Base-by-base conservation (phyloP, 2,888 invertebrate genomes). In the Altica lythri region DNA sequence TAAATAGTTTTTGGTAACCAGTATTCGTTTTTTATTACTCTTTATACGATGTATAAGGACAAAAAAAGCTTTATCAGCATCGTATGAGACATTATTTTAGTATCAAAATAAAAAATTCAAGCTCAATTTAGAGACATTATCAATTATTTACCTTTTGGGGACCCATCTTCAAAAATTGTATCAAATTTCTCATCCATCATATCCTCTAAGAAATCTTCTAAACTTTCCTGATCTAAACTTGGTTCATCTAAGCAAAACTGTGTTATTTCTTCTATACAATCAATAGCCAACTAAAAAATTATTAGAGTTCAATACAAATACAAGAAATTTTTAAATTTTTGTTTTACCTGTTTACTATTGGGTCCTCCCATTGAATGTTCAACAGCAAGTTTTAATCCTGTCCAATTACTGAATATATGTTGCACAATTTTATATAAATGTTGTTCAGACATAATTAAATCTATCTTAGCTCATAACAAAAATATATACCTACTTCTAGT, bases 331-430 rank as follows among this genome's bases (percentile, higher is more conserved):
- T 5, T 27, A 27, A 22, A 22, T 22, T 22, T 5, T 22, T 22
- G n/a, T n/a, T n/a, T 59, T 75, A 86, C 87, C 77, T 86, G 81
- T 77, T 83, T 83, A 34, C 86, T 85, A 63, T 85, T 82, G 13
- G 83, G 82, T 14, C 86, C 86, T 22, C 85, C 87, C 85, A 86
- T 85, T 62, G 84, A 85, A 81, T 89, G 86, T 73, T 88, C 86
- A 0, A 88, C 87, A 22, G 87, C 87, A 18, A 88, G 73, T 64
- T 83, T 83, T 18, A 89, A 72, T 3, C 85, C 86, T 12, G 86
- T 85, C 88, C 88, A 89, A 68, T 86, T 86, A 65, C 84, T 86
- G 53, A 88, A 82, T 38, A 88, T 80, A 65, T 83, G 80, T 68
- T 86, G 84, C 4, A 88, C 84, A 61, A 85, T 78, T 53, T 80